Evolutionary conservation across 2,797 vertebrate species (phyloP).

Genomic region (Danio kyathit): DNA sequence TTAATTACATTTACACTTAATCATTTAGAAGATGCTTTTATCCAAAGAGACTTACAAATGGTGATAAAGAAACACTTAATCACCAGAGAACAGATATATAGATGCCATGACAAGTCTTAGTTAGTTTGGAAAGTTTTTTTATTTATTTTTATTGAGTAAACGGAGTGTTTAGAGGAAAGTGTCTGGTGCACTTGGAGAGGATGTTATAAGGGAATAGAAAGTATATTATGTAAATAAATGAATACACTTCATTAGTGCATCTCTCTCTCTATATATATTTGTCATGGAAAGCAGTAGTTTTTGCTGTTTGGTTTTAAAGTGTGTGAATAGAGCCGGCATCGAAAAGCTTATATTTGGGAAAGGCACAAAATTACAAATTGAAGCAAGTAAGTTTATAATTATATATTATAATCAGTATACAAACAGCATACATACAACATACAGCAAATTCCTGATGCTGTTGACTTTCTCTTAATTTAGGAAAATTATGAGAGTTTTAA

Average conservation of each 20-base stretch:
- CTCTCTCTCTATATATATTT: no score
- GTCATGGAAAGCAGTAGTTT: conserved; percentile 43
- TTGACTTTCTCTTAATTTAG: not conserved
- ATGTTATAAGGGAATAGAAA: not conserved
- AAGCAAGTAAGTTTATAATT: conserved; percentile 55
- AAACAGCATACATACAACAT: no score
- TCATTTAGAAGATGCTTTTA: no score
- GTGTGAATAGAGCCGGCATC: conserved; percentile 47
- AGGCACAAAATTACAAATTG: conserved; percentile 46
- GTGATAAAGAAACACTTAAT: no score
- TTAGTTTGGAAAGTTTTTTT: no score
- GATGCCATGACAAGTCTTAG: no score
- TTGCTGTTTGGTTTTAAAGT: conserved; percentile 8
- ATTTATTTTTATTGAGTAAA: no score
- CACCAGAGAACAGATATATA: no score
- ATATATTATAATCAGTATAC: not conserved
- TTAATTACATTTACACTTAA: no score
- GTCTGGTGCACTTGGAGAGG: no score
- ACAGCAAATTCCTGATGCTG: not conserved
- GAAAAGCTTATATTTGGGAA: conserved; percentile 54
- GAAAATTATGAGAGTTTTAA: not conserved
- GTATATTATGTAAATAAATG: not conserved
- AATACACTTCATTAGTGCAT: not conserved
- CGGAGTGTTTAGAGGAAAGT: not conserved
- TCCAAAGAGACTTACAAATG: no score